A percentile compares a stretch with the other conserved stretches of the same genome.
Evolutionary conservation across 2,888 invertebrate species (phyloP).

Genomic region (Aporophyla nigra): DNA sequence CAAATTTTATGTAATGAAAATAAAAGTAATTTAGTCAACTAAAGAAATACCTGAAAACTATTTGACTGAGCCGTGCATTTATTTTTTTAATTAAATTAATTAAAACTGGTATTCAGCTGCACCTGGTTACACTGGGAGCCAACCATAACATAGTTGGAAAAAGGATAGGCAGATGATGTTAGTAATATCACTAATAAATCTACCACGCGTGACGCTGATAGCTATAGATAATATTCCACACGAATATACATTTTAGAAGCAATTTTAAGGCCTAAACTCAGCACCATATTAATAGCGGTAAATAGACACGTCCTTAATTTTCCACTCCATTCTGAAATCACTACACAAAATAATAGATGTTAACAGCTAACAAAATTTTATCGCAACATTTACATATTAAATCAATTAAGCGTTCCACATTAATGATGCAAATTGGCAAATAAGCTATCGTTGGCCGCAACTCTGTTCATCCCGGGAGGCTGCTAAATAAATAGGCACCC

Average conservation of each 20-base stretch:
- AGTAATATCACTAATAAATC: neutral
- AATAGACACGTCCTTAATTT: constrained; percentile 34
- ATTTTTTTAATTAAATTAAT: too few species aligned
- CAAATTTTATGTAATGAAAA: too few species aligned
- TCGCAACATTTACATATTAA: constrained; percentile 82
- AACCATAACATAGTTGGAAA: too few species aligned
- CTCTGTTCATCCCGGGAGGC: constrained; percentile 78
- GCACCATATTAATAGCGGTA: neutral
- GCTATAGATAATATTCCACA: neutral
- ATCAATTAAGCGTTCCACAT: constrained; percentile 84
- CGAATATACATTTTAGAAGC: constrained; percentile 3
- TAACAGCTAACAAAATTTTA: constrained; percentile 73
- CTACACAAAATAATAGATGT: constrained; percentile 49
- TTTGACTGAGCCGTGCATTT: too few species aligned
- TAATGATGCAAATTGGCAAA: constrained; percentile 88
- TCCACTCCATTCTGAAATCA: constrained; percentile 32
- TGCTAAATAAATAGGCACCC: constrained; percentile 81
- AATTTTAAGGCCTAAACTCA: constrained; percentile 13
- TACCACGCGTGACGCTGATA: neutral
- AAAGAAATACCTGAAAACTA: too few species aligned
- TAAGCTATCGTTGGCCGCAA: constrained; percentile 83
- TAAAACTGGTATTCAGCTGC: too few species aligned
- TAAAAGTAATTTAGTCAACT: too few species aligned
- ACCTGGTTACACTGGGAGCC: too few species aligned
- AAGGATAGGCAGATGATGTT: too few species aligned